phyloP scores from a whole-genome alignment of 2,113 vertebrate species.

The Macaca mulatta region DNA sequence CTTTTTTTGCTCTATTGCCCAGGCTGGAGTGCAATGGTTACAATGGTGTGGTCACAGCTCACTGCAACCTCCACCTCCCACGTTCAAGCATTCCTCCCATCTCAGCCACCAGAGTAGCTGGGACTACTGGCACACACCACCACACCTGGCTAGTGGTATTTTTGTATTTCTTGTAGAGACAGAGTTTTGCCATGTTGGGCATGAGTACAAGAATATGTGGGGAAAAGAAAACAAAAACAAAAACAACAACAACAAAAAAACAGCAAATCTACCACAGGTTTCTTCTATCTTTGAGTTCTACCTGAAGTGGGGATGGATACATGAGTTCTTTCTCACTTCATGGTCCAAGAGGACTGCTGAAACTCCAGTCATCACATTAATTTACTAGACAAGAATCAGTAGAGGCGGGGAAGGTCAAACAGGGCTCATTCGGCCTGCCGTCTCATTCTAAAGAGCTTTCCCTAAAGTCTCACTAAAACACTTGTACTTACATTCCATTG shows the following conservation, averaged over 20 bases:
- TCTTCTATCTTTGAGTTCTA: neutral
- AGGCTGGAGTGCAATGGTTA: no score
- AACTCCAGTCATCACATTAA: neutral
- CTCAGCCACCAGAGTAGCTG: no score
- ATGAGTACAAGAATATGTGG: neutral
- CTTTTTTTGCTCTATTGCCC: neutral
- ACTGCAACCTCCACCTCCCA: no score
- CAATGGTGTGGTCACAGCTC: no score
- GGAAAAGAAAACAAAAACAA: neutral
- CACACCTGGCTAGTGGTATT: no score
- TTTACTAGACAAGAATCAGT: neutral
- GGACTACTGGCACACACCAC: no score
- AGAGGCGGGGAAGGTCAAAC: neutral
- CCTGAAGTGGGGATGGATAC: neutral
- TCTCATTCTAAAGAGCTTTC: neutral
- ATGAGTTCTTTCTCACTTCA: neutral
- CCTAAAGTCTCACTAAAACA: neutral
- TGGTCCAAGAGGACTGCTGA: neutral
- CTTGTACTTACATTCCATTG: neutral
- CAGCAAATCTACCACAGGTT: neutral
- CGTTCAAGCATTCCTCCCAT: no score
- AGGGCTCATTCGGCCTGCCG: neutral
- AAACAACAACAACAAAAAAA: rapidly evolving
- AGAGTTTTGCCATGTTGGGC: neutral
- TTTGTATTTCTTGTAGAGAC: no score